These are phyloP conservation scores for Adoxophyes honmai DNA, from an alignment of 1,140 invertebrate species.

Conservation along the genomic window DNA sequence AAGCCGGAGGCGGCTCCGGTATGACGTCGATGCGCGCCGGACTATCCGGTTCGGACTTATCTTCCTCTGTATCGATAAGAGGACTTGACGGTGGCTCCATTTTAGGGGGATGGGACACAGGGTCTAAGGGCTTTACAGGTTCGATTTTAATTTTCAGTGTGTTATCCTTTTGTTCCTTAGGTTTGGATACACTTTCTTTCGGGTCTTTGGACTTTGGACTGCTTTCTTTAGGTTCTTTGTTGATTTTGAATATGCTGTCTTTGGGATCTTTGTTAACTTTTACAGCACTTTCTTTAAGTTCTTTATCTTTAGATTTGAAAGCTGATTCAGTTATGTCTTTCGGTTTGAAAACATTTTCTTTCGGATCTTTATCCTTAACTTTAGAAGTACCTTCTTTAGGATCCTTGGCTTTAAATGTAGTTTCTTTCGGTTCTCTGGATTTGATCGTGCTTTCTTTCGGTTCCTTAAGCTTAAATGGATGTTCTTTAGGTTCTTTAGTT, in stretches of 20 bases:
- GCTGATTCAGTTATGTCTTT: background rate
- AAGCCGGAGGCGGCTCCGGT: constrained; percentile 69
- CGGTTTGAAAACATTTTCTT: constrained; percentile 1
- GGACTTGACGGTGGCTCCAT: constrained; percentile 68
- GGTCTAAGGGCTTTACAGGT: constrained; percentile 27
- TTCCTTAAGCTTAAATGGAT: background rate
- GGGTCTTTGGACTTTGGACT: constrained; percentile 23
- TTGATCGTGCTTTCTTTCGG: background rate
- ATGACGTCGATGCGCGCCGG: constrained; percentile 65
- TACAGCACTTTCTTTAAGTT: background rate
- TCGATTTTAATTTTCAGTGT: constrained; percentile 38
- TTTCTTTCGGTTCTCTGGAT: background rate
- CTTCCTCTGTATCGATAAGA: constrained; percentile 74
- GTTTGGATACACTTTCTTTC: constrained; percentile 20
- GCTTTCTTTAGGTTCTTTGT: constrained; percentile 8
- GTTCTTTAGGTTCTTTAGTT: background rate
- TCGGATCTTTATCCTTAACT: constrained; percentile 19
- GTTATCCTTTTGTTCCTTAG: constrained; percentile 22
- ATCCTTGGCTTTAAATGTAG: constrained; percentile 15
- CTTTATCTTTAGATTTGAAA: constrained; percentile 8
- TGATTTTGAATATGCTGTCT: constrained; percentile 36
- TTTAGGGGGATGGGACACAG: constrained; percentile 42
- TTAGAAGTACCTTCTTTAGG: constrained; percentile 18
- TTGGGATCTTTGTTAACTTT: constrained; percentile 24
- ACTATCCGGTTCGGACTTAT: constrained; percentile 78